These are phyloP conservation scores for Hypsopygia costalis DNA, from an alignment of 2,888 invertebrate genomes.

Conservation along the genomic window DNA sequence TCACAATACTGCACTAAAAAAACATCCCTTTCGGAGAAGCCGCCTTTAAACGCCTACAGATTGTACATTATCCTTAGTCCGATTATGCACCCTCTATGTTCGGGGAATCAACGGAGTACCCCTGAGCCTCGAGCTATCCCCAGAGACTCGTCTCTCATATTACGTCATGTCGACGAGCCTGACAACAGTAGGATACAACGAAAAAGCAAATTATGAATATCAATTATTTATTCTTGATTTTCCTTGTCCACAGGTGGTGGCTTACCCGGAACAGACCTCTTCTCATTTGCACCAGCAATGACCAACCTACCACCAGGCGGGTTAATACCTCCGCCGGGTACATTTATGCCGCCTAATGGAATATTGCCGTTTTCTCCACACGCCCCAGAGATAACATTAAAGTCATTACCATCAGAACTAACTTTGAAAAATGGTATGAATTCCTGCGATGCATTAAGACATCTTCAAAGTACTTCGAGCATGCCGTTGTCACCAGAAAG, in stretches of 20 bases:
- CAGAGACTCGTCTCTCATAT: slow-evolving; percentile 72
- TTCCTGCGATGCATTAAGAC: slow-evolving; percentile 79
- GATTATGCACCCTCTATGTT: slow-evolving; percentile 80
- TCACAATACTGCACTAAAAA: slow-evolving; percentile 74
- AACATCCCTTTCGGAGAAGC: slow-evolving; percentile 79
- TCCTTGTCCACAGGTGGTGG: slow-evolving; percentile 67
- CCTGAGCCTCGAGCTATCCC: slow-evolving; percentile 61
- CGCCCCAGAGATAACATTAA: slow-evolving; percentile 71
- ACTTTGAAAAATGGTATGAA: slow-evolving; percentile 76
- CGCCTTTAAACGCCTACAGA: slow-evolving; percentile 81
- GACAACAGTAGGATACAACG: slow-evolving; percentile 34
- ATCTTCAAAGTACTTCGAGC: slow-evolving; percentile 67
- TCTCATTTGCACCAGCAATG: slow-evolving; percentile 67
- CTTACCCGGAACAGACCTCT: slow-evolving; percentile 65
- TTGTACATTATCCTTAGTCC: slow-evolving; percentile 81
- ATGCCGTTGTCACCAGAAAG: slow-evolving; percentile 78
- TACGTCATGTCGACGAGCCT: slow-evolving; percentile 70
- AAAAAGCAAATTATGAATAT: slow-evolving; percentile 25
- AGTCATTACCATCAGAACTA: slow-evolving; percentile 70
- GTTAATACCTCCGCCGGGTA: slow-evolving; percentile 79
- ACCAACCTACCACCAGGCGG: slow-evolving; percentile 66
- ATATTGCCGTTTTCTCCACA: slow-evolving; percentile 77
- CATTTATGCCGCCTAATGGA: slow-evolving; percentile 77
- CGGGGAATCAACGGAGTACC: slow-evolving; percentile 75
- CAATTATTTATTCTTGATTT: slow-evolving; percentile 17